A percentile compares a stretch with the other conserved stretches of the same genome.
Evolutionary conservation across 2,113 vertebrate species (phyloP).

Genomic region (Craseonycteris thonglongyai): DNA sequence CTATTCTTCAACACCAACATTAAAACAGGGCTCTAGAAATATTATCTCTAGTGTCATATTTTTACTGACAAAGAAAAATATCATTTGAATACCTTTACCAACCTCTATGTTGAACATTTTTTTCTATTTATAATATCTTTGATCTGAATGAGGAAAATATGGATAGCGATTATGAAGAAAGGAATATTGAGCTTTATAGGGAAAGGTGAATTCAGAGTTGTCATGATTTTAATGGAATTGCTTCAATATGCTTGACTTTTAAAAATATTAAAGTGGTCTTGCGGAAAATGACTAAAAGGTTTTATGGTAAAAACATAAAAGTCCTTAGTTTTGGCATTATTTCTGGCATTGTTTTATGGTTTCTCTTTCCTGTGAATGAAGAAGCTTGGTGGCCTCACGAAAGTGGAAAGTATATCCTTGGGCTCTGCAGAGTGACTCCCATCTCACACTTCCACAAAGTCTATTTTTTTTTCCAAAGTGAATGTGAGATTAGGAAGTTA

Average conservation of each 20-base stretch:
- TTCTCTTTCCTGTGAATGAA: neutral
- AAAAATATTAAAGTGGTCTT: neutral
- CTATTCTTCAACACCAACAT: neutral
- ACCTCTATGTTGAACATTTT: neutral
- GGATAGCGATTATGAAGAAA: neutral
- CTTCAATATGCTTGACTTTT: neutral
- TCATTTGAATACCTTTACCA: neutral
- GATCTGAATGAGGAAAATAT: neutral
- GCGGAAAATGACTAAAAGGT: neutral
- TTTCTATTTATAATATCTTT: neutral
- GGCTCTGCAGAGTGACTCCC: neutral
- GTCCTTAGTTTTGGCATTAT: neutral
- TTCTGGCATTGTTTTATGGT: neutral
- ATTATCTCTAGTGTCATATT: neutral
- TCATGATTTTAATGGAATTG: neutral
- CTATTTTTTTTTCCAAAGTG: neutral
- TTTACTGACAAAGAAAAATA: neutral
- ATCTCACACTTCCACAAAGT: accelerated
- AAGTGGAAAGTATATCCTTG: neutral
- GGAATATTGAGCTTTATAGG: neutral
- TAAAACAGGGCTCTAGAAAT: neutral
- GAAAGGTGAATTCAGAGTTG: neutral
- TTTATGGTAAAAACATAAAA: neutral
- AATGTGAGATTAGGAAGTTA: neutral
- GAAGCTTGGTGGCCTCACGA: neutral